Evolutionary conservation across 2,888 invertebrate species (phyloP).

Genomic region (Eumerus sabulonum): DNA sequence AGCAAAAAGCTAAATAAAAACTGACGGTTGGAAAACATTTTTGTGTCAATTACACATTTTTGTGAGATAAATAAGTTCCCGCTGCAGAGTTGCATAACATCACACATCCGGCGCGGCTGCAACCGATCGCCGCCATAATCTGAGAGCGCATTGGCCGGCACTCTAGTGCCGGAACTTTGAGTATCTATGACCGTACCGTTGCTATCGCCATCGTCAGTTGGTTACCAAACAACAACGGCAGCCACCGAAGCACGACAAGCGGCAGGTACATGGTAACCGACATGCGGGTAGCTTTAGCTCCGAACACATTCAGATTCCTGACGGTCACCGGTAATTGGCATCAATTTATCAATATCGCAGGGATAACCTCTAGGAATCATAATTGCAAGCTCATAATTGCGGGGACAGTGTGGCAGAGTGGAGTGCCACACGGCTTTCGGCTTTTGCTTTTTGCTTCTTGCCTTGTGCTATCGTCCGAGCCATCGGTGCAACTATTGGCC

Average conservation of each 20-base stretch:
- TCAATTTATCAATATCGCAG: conserved; percentile 68
- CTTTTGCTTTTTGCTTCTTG: conserved; percentile 28
- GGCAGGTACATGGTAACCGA: neutral
- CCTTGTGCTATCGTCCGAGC: too few species aligned
- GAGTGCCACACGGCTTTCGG: conserved; percentile 52
- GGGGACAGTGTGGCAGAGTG: conserved; percentile 10
- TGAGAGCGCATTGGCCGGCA: conserved; percentile 5
- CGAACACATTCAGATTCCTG: conserved; percentile 58
- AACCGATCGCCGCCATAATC: conserved; percentile 37
- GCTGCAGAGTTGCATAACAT: conserved; percentile 64
- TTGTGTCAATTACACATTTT: conserved; percentile 69
- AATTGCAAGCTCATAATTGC: conserved; percentile 62
- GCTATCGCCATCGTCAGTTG: neutral
- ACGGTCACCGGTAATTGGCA: conserved; percentile 62
- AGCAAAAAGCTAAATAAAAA: conserved; percentile 27
- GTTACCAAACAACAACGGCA: too few species aligned
- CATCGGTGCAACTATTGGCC: conserved; percentile 22
- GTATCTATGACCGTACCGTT: conserved; percentile 19
- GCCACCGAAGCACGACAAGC: too few species aligned
- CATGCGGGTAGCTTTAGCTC: conserved; percentile 5
- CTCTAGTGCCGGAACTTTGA: conserved; percentile 59
- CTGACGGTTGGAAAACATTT: conserved; percentile 54
- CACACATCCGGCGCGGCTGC: conserved; percentile 62
- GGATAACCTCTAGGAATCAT: conserved; percentile 68
- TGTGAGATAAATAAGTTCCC: conserved; percentile 68